Conservation (phyloP, 2,113 vertebrate species). For the Grallaria varia region DNA sequence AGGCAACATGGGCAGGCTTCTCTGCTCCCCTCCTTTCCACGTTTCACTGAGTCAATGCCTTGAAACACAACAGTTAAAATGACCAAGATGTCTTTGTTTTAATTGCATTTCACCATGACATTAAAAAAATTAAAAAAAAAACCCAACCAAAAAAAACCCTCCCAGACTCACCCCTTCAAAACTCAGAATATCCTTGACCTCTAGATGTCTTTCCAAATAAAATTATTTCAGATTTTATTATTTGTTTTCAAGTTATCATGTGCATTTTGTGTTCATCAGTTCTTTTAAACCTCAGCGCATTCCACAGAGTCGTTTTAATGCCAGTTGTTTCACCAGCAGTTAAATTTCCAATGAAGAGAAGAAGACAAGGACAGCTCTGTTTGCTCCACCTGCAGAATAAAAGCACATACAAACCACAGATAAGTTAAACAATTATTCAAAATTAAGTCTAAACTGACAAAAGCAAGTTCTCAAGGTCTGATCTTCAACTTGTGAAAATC, state of each 20-base stretch:
- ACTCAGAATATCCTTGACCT: not conserved
- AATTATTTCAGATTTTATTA: not conserved
- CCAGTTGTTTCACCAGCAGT: not conserved
- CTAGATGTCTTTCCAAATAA: not conserved
- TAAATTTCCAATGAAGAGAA: conserved; percentile 4
- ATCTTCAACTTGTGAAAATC: not conserved
- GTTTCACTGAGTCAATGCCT: not conserved
- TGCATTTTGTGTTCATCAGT: not conserved
- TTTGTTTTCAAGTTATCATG: conserved; percentile 7
- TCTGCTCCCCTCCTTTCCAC: not conserved
- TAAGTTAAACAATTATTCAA: conserved; percentile 6
- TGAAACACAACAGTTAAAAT: not conserved
- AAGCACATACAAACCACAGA: not conserved
- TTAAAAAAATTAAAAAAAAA: rapidly evolving
- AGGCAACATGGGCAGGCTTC: not conserved
- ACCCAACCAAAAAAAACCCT: rapidly evolving
- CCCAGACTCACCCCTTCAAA: not conserved
- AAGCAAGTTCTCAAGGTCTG: conserved; percentile 25
- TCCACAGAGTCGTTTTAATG: not conserved
- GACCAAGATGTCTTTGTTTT: not conserved
- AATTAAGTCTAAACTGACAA: not conserved
- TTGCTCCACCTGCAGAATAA: not conserved
- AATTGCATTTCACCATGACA: not conserved
- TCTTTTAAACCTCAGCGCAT: not conserved
- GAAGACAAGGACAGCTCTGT: conserved; percentile 18